phyloP scores from a whole-genome alignment of 2,113 vertebrate species.

The Choloepus hoffmanni region DNA sequence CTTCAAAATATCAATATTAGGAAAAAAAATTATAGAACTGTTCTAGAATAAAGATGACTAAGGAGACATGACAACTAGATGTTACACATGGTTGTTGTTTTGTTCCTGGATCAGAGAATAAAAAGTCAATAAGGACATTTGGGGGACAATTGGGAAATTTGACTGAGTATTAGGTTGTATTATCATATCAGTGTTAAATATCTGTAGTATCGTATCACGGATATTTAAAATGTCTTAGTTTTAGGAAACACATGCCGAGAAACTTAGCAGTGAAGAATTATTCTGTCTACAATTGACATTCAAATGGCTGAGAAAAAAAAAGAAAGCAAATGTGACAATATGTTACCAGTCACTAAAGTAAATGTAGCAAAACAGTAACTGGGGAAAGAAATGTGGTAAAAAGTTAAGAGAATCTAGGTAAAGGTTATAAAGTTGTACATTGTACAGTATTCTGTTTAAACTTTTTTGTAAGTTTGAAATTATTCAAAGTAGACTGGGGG shows the following conservation, averaged over 20 bases:
- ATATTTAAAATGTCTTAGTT: background rate
- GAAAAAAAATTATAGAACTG: background rate
- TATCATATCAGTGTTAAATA: background rate
- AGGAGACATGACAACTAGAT: background rate
- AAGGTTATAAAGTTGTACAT: background rate
- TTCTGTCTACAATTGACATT: slow-evolving; percentile 36
- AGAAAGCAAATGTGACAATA: background rate
- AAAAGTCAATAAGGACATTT: background rate
- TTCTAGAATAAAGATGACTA: slow-evolving; percentile 19
- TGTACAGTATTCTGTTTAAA: background rate
- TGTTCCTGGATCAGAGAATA: background rate
- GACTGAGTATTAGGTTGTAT: background rate
- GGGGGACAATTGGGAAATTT: background rate
- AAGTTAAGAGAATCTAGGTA: background rate
- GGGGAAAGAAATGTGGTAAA: background rate
- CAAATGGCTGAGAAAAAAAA: background rate
- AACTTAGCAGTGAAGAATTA: background rate
- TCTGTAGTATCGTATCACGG: background rate
- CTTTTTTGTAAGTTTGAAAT: background rate
- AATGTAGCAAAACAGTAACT: slow-evolving; percentile 3
- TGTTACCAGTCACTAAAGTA: background rate
- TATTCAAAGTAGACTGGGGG: background rate
- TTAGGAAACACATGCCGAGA: background rate
- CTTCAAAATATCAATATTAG: background rate
- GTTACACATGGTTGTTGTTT: background rate